Percentiles rank a stretch among this genome's conserved stretches.
phyloP scores from a whole-genome alignment of 2,888 invertebrate species.

The Galeruca laticollis region DNA sequence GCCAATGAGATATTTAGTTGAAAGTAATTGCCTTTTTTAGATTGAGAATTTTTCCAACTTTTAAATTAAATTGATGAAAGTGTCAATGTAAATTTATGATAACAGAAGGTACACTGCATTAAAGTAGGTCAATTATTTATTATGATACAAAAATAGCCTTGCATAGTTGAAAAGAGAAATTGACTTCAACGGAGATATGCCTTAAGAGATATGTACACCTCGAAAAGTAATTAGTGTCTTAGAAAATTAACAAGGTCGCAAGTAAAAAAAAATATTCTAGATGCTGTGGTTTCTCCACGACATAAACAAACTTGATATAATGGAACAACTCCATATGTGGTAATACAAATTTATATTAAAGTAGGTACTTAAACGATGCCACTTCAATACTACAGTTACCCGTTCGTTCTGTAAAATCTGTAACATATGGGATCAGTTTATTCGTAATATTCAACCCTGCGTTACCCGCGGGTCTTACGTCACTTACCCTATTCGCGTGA shows the following conservation, averaged over 20 bases:
- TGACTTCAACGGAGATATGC: conserved; percentile 3
- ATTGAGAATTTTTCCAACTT: neutral
- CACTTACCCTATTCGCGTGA: too few species aligned
- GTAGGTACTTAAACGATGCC: too few species aligned
- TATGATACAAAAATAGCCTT: conserved; percentile 13
- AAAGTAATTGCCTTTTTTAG: too few species aligned
- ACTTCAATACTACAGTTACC: too few species aligned
- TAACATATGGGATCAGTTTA: too few species aligned
- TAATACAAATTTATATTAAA: neutral
- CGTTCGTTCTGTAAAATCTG: too few species aligned
- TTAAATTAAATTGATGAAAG: neutral
- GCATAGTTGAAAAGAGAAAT: conserved; percentile 24
- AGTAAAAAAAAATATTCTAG: conserved; percentile 22
- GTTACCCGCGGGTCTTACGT: too few species aligned
- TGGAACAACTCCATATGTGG: neutral
- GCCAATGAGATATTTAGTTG: too few species aligned
- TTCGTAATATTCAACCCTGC: too few species aligned
- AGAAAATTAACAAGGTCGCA: conserved; percentile 34
- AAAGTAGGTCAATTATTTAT: neutral
- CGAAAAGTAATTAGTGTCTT: conserved; percentile 21
- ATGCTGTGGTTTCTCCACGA: conserved; percentile 3
- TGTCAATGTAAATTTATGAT: too few species aligned
- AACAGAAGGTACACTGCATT: neutral
- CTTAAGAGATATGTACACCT: conserved; percentile 13
- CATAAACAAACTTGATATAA: neutral